Conservation (phyloP, 2,113 vertebrate species). For the Enhydra lutris region DNA sequence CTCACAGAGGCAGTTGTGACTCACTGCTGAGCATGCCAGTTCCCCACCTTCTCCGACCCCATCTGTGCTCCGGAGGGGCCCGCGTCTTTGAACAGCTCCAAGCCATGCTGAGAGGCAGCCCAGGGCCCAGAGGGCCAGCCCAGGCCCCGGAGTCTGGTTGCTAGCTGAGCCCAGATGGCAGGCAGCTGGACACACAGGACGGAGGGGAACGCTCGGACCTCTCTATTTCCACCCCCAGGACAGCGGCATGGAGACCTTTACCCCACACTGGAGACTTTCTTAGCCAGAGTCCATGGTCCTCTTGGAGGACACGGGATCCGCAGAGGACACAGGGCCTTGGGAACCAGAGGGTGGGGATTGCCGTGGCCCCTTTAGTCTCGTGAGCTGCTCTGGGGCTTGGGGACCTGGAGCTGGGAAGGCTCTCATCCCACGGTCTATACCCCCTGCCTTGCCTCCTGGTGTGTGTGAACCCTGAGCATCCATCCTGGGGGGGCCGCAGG, state of each 20-base stretch:
- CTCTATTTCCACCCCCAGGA: neutral
- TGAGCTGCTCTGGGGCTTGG: neutral
- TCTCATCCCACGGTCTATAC: neutral
- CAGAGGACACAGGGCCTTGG: neutral
- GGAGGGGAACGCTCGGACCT: neutral
- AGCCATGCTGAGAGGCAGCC: neutral
- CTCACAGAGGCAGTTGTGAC: neutral
- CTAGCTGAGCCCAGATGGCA: neutral
- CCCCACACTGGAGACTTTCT: neutral
- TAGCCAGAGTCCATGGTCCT: neutral
- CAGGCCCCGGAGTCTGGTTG: neutral
- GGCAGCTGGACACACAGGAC: neutral
- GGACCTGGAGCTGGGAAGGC: neutral
- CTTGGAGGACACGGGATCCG: neutral
- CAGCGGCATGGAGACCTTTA: neutral
- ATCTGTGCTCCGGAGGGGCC: neutral
- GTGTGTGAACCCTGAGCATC: neutral
- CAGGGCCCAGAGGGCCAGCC: neutral
- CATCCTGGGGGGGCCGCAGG: neutral
- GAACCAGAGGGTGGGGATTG: neutral
- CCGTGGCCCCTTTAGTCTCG: neutral
- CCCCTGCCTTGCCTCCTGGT: neutral
- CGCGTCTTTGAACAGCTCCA: neutral
- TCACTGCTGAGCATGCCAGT: neutral
- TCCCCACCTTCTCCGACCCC: neutral